Base-by-base conservation (phyloP, 2,888 invertebrate species). In the Macropis europaea region DNA sequence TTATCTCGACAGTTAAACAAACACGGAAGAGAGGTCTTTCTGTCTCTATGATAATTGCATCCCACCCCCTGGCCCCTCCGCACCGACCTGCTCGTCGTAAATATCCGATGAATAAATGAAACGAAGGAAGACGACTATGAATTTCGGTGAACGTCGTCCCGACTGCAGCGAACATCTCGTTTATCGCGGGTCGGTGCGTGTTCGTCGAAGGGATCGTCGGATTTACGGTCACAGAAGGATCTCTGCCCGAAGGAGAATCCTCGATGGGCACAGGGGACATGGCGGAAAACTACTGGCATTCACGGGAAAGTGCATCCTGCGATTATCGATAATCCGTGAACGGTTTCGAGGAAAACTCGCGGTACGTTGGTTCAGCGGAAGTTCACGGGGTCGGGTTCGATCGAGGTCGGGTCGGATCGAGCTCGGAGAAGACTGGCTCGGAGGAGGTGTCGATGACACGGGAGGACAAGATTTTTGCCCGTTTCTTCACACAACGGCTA, bases 1-100 rank as follows among this genome's bases (percentile, higher is more conserved):
- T 73, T 73, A 73, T 73, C 66, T 47, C 71, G 72, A 72, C 72
- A 70, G 70, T 72, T 63, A 70, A 72, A 72, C 72, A 70, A 72
- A 72, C 57, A 62, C 53, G 47, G 32, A 40, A 40, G 54, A 59
- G 53, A 43, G 50, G 36, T 66, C 61, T 61, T 67, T 67, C 73
- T 60, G 66, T 73, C 66, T 48, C 71, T 69, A 63, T 71, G 61
- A 70, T 66, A 64, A 73, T 71, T 64, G 72, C 61, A n/a, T 42
- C 17, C 26, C 50, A n/a, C 34, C 17, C 1, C 3, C 17, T 13
- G 9, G 15, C 13, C 22, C 19, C 22, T 22, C 40, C 64, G n/a
- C 7, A 4, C 32, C 17, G 6, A 11, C 9, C 17, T 9, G 24
- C 36, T 59, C 28, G 34, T 57, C 56, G 72, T 63, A 70, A 72